Evolutionary conservation across 1,140 invertebrate genomes (phyloP).

Genomic region (Marisa cornuarietis): DNA sequence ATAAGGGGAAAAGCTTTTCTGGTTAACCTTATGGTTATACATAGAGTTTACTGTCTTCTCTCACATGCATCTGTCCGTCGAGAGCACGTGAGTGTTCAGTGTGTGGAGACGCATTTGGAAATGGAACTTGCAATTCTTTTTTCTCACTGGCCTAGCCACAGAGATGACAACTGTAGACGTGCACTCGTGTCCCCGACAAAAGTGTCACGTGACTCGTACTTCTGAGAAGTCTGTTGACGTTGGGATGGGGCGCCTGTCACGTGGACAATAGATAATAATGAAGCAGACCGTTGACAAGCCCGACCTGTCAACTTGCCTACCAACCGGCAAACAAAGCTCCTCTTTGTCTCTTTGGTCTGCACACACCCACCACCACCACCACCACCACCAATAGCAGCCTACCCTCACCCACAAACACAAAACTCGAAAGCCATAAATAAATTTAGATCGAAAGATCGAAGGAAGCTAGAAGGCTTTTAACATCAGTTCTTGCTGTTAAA

Average conservation of each 20-base stretch:
- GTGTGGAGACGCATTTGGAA: no score
- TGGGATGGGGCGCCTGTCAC: constrained; percentile 40
- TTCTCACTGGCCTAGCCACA: no score
- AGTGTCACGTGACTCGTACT: background rate
- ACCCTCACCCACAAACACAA: constrained; percentile 1
- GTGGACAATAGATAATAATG: no score
- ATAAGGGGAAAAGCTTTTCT: no score
- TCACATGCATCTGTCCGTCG: no score
- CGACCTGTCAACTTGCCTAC: constrained; percentile 79
- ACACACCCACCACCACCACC: constrained; percentile 1
- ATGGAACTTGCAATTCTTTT: no score
- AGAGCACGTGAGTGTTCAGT: no score
- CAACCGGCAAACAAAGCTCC: constrained; percentile 88
- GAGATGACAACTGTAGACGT: background rate
- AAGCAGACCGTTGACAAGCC: no score
- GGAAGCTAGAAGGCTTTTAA: no score
- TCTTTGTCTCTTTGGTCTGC: background rate
- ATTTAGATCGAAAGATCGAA: background rate
- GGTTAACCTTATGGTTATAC: no score
- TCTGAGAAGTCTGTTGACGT: constrained; percentile 30
- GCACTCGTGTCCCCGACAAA: no score
- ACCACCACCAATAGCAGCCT: background rate
- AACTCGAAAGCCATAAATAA: background rate
- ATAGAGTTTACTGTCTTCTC: no score
- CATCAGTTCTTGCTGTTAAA: background rate